Evolutionary conservation across 2,113 vertebrate genomes (phyloP).

Genomic region (Ancistrus triradiatus): DNA sequence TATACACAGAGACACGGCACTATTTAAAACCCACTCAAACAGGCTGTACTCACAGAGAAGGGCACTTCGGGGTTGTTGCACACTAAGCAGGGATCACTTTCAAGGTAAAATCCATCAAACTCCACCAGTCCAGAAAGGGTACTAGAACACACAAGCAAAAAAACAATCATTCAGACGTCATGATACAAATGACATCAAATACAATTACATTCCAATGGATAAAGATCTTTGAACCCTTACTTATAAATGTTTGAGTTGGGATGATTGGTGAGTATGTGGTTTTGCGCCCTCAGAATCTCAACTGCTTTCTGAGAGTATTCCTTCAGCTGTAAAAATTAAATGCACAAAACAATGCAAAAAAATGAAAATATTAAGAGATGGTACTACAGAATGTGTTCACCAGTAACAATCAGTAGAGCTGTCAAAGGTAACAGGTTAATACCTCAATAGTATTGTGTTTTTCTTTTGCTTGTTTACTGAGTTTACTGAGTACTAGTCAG

Average conservation of each 20-base stretch:
- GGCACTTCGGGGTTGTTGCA: constrained; percentile 98
- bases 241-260: constrained; percentile 99
- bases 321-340: constrained; percentile 87
- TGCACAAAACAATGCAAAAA: too few species aligned
- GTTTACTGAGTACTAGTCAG: too few species aligned
- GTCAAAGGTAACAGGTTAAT: too few species aligned
- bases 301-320: constrained; percentile 97
- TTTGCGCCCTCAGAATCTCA: constrained; percentile 92
- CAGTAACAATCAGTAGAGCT: too few species aligned
- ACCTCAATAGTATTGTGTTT: too few species aligned
- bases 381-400: too few species aligned
- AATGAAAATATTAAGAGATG: too few species aligned
- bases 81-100: constrained; percentile 96
- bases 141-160: constrained; percentile 57
- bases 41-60: constrained; percentile 82
- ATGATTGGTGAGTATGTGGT: constrained; percentile 97
- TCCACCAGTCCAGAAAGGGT: constrained; percentile 94
- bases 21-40: neutral
- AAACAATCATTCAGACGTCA: neutral
- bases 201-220: neutral
- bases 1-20: neutral
- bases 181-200: neutral
- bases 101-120: constrained; percentile 94
- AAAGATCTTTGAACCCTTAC: constrained; percentile 65
- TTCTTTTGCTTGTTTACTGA: too few species aligned